Percentiles rank a stretch among this genome's conserved stretches.
phyloP scores from a whole-genome alignment of 2,797 vertebrate species.

The Mionectes olivaceus region DNA sequence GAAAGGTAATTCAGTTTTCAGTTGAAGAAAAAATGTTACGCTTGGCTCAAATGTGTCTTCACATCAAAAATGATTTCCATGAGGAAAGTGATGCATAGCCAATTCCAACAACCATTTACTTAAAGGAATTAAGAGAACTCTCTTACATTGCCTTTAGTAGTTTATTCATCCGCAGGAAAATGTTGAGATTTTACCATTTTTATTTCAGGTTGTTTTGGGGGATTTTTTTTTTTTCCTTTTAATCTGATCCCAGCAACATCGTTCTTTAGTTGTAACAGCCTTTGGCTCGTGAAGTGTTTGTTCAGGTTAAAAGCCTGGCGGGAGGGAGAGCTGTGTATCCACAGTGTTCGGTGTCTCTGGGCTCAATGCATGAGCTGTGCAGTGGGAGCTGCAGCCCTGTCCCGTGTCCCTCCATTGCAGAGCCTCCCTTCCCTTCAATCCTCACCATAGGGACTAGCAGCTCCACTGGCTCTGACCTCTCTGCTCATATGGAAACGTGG shows the following conservation, averaged over 20 bases:
- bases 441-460: background rate
- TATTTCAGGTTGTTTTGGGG: background rate
- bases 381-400: background rate
- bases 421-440: background rate
- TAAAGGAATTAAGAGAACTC: background rate
- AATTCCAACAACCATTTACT: background rate
- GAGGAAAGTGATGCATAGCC: background rate
- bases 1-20: background rate
- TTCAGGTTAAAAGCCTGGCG: background rate
- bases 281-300: background rate
- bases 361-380: background rate
- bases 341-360: background rate
- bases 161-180: background rate
- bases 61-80: background rate
- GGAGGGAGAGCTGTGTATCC: background rate
- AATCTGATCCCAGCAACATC: background rate
- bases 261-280: background rate
- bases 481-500: accelerated
- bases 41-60: background rate
- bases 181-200: background rate
- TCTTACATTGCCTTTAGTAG: background rate
- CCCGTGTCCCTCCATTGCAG: background rate
- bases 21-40: background rate
- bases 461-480: background rate
- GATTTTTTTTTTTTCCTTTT: background rate